Evolutionary conservation across 2,113 vertebrate genomes (phyloP).

Genomic region (Dissostichus mawsoni): DNA sequence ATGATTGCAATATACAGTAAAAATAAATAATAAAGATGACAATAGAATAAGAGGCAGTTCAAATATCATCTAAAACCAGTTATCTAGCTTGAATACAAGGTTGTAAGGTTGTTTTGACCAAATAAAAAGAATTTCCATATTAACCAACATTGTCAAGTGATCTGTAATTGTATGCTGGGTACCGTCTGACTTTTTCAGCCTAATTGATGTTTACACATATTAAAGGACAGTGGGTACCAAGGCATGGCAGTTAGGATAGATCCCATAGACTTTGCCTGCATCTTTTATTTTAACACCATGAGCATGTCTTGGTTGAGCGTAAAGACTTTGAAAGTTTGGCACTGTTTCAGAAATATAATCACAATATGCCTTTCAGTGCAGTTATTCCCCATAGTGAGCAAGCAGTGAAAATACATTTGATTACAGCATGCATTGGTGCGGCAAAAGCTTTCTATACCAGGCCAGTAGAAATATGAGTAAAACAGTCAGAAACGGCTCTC

Average conservation of each 20-base stretch:
- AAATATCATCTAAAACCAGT: too few relatives aligned
- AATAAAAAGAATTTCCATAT: not conserved
- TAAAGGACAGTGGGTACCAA: not conserved
- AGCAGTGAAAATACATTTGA: slow-evolving; percentile 37
- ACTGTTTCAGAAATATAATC: slow-evolving; percentile 18
- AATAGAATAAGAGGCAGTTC: not conserved
- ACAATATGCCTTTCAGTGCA: slow-evolving; percentile 24
- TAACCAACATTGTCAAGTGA: not conserved
- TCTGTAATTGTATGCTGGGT: not conserved
- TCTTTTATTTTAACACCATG: not conserved
- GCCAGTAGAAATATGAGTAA: not conserved
- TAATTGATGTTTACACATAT: not conserved
- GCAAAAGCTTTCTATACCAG: slow-evolving; percentile 3
- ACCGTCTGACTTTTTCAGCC: slow-evolving; percentile 5
- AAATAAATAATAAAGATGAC: too few relatives aligned
- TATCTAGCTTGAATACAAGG: not conserved
- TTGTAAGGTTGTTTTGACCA: not conserved
- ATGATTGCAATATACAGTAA: too few relatives aligned
- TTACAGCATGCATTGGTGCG: slow-evolving; percentile 11
- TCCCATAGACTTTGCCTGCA: not conserved
- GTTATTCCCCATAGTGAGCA: slow-evolving; percentile 18
- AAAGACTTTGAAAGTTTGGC: not conserved
- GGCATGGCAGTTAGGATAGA: not conserved
- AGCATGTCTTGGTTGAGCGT: not conserved
- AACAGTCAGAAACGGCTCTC: not conserved